Conservation (phyloP, 2,888 invertebrate species). For the Mylabris sibirica region DNA sequence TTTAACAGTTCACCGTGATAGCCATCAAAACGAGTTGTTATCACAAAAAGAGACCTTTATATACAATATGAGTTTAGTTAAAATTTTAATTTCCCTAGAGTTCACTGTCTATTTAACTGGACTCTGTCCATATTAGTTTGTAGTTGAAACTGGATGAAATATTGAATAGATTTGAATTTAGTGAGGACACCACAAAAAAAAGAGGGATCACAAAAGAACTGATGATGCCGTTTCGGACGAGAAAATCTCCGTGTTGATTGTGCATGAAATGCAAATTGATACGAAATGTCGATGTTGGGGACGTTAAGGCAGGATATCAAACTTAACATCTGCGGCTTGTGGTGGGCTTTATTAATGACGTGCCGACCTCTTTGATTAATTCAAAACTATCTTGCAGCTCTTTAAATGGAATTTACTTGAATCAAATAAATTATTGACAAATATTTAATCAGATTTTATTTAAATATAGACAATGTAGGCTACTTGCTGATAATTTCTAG, state of each 20-base stretch:
- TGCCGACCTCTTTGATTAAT: slow-evolving; percentile 37
- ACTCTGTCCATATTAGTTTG: slow-evolving; percentile 26
- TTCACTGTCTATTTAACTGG: slow-evolving; percentile 24
- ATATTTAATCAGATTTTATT: not conserved
- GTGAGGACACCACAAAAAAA: too few relatives aligned
- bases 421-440: not conserved
- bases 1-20: slow-evolving; percentile 19
- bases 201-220: too few relatives aligned
- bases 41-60: slow-evolving; percentile 23
- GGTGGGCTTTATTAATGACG: slow-evolving; percentile 44
- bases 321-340: slow-evolving; percentile 42
- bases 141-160: not conserved
- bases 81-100: slow-evolving; percentile 33
- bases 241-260: slow-evolving; percentile 38
- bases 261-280: slow-evolving; percentile 47
- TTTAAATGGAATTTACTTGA: slow-evolving; percentile 19
- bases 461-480: not conserved
- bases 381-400: slow-evolving; percentile 30
- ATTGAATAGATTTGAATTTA: not conserved
- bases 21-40: slow-evolving; percentile 23
- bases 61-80: slow-evolving; percentile 25
- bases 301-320: slow-evolving; percentile 35
- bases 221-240: not conserved
- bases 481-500: not conserved
- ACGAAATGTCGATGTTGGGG: slow-evolving; percentile 42